A percentile compares a stretch with the other conserved stretches of the same genome.
Evolutionary conservation across 64 coral and sea anemone genomes (phyloP).

Genomic region (Pocillopora damicornis): DNA sequence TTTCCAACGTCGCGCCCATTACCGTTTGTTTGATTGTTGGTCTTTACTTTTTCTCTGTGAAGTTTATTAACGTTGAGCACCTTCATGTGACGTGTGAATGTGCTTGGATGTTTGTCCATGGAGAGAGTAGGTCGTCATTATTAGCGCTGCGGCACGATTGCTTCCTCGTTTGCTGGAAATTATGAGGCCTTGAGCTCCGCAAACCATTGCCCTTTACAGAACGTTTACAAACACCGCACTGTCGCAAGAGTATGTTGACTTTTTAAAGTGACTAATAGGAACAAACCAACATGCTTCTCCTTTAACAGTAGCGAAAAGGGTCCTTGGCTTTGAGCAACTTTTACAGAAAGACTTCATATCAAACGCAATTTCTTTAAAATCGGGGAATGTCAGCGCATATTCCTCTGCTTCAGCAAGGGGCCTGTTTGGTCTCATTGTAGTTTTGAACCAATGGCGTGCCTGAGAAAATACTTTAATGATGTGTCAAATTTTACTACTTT

Average conservation of each 20-base stretch:
- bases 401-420: background rate
- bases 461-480: background rate
- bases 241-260: too few relatives aligned
- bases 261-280: too few relatives aligned
- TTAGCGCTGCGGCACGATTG: background rate
- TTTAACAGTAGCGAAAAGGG: too few relatives aligned
- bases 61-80: background rate
- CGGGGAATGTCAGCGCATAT: background rate
- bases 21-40: background rate
- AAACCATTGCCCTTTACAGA: background rate
- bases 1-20: background rate
- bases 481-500: background rate
- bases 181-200: background rate
- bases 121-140: background rate
- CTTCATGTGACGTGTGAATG: background rate
- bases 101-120: background rate
- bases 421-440: background rate
- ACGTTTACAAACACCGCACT: too few relatives aligned
- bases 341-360: too few relatives aligned
- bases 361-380: too few relatives aligned
- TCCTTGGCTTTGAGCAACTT: too few relatives aligned
- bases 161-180: background rate
- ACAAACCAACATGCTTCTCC: too few relatives aligned
- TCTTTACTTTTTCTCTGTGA: background rate
- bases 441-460: background rate